Conservation (phyloP, 2,888 invertebrate species). For the Ellobium chinense region DNA sequence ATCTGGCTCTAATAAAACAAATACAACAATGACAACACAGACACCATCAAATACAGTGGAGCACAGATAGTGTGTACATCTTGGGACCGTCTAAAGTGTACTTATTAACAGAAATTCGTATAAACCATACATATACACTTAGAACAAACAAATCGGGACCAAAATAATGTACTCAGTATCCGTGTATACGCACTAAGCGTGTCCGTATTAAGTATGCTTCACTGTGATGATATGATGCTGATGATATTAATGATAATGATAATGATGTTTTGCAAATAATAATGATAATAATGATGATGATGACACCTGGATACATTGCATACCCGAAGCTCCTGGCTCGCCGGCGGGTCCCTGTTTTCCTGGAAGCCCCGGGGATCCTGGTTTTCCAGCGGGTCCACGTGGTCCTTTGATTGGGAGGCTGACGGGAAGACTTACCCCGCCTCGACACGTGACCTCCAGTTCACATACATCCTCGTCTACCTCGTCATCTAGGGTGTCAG, state of each 20-base stretch:
- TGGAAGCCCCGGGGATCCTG: conserved; percentile 66
- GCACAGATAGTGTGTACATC: no score
- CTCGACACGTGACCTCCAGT: conserved; percentile 66
- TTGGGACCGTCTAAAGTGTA: no score
- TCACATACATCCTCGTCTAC: conserved; percentile 54
- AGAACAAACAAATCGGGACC: not conserved
- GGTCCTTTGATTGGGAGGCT: conserved; percentile 73
- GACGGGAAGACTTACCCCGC: conserved; percentile 61
- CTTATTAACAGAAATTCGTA: no score
- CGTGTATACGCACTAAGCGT: no score
- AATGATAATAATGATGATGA: not conserved
- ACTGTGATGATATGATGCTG: no score
- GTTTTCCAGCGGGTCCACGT: conserved; percentile 66
- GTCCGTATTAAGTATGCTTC: no score
- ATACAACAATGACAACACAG: no score
- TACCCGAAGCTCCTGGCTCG: conserved; percentile 63
- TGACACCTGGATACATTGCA: not conserved
- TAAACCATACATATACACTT: not conserved
- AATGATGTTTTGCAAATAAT: no score
- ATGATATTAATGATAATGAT: no score
- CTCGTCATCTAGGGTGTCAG: not conserved
- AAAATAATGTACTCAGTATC: not conserved
- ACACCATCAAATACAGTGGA: no score
- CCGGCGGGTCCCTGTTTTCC: conserved; percentile 71
- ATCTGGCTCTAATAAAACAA: no score